phyloP scores from a whole-genome alignment of 1,140 invertebrate genomes.

The Chironomus striatipennis region DNA sequence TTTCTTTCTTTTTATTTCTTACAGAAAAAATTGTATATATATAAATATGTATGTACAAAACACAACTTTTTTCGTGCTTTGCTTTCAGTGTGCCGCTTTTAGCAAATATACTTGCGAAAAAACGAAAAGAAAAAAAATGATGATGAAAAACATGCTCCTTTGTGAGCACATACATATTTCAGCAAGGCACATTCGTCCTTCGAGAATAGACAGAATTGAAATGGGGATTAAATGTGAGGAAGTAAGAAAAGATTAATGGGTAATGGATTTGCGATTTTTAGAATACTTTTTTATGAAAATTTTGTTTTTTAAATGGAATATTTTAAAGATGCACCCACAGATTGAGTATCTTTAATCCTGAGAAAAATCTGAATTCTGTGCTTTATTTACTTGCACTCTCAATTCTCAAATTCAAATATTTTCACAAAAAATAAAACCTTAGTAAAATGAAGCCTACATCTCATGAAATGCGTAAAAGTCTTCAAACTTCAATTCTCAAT shows the following conservation, averaged over 20 bases:
- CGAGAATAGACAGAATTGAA: conserved; percentile 6
- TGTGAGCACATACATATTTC: conserved; percentile 18
- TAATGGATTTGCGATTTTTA: too few relatives aligned
- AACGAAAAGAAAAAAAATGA: not conserved
- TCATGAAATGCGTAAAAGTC: too few relatives aligned
- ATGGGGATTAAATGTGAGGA: not conserved
- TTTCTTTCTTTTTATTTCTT: not conserved
- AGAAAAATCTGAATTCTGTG: too few relatives aligned
- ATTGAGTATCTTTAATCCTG: too few relatives aligned
- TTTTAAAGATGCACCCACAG: too few relatives aligned
- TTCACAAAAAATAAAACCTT: too few relatives aligned
- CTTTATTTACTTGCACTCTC: too few relatives aligned
- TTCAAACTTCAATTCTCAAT: too few relatives aligned
- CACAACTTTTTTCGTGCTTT: not conserved
- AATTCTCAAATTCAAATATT: too few relatives aligned
- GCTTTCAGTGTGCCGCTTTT: not conserved
- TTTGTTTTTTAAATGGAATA: too few relatives aligned
- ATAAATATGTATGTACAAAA: not conserved
- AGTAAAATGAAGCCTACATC: too few relatives aligned
- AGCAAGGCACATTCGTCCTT: conserved; percentile 22
- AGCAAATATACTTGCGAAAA: not conserved
- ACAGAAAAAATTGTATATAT: not conserved
- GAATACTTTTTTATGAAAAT: too few relatives aligned
- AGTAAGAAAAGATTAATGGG: not conserved
- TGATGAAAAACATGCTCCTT: conserved; percentile 16